phyloP scores from a whole-genome alignment of 2,888 invertebrate genomes.

The Tiphia femorata region DNA sequence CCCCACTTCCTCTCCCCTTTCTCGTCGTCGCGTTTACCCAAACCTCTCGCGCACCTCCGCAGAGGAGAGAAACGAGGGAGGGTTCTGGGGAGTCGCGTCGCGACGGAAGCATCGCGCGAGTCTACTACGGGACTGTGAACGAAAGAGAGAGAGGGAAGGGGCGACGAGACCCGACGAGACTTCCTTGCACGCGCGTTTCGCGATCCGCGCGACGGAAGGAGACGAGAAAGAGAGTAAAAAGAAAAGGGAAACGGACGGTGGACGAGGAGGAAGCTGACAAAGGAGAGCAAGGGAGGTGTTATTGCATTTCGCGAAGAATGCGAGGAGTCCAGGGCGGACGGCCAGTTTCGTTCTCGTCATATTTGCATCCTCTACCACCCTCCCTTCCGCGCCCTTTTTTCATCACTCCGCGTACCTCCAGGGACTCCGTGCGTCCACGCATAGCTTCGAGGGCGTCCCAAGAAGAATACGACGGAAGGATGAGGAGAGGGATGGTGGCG shows the following conservation, averaged over 20 bases:
- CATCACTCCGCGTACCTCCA: too few relatives aligned
- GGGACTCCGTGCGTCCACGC: constrained; percentile 27
- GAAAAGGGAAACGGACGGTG: not conserved
- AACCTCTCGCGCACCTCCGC: constrained; percentile 14
- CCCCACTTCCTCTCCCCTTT: too few relatives aligned
- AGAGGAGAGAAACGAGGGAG: constrained; percentile 2
- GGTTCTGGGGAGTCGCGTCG: not conserved
- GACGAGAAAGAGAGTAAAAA: not conserved
- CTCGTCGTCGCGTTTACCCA: constrained; percentile 33
- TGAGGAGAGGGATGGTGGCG: too few relatives aligned
- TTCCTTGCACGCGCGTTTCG: not conserved
- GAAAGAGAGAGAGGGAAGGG: not conserved
- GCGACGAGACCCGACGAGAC: not conserved
- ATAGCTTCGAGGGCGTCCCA: constrained; percentile 12
- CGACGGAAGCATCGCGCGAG: not conserved
- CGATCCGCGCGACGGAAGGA: too few relatives aligned
- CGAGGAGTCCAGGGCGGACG: constrained; percentile 39
- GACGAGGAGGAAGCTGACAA: not conserved
- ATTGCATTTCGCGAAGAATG: constrained; percentile 50
- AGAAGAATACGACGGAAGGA: too few relatives aligned
- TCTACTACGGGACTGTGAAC: not conserved
- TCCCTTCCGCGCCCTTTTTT: too few relatives aligned
- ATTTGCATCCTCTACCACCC: too few relatives aligned
- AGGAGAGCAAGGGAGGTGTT: constrained; percentile 31
- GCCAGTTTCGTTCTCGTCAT: too few relatives aligned